phyloP scores from a whole-genome alignment of 1,140 invertebrate genomes.

The Lycorma delicatula region DNA sequence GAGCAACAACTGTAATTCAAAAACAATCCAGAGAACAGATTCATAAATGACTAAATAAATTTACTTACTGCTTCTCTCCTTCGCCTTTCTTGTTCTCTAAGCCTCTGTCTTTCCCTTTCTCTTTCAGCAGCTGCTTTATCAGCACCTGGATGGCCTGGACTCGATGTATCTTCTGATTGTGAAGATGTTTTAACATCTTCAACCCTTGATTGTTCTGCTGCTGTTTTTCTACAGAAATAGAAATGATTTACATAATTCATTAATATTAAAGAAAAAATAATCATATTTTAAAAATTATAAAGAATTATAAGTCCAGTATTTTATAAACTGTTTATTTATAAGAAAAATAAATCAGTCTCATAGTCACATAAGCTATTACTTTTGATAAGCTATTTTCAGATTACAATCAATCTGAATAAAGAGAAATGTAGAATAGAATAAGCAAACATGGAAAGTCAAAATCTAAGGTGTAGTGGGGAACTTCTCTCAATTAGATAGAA shows the following conservation, averaged over 20 bases:
- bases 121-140: slow-evolving; percentile 61
- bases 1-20: background rate
- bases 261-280: slow-evolving; percentile 6
- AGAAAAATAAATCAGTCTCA: no score
- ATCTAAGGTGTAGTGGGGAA: no score
- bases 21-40: background rate
- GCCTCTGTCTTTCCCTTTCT: slow-evolving; percentile 64
- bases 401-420: no score
- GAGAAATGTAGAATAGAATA: no score
- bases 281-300: background rate
- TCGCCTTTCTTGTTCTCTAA: slow-evolving; percentile 80
- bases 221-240: slow-evolving; percentile 43
- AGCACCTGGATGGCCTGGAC: slow-evolving; percentile 49
- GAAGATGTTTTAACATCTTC: slow-evolving; percentile 48
- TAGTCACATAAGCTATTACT: no score
- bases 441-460: no score
- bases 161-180: slow-evolving; percentile 39
- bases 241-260: background rate
- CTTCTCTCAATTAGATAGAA: no score
- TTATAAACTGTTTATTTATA: no score
- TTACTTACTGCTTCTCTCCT: slow-evolving; percentile 81
- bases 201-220: slow-evolving; percentile 40
- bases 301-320: background rate
- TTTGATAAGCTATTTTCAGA: no score
- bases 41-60: background rate